These are phyloP conservation scores for Meganola albula DNA, from an alignment of 2,888 invertebrate genomes.

Conservation along the genomic window DNA sequence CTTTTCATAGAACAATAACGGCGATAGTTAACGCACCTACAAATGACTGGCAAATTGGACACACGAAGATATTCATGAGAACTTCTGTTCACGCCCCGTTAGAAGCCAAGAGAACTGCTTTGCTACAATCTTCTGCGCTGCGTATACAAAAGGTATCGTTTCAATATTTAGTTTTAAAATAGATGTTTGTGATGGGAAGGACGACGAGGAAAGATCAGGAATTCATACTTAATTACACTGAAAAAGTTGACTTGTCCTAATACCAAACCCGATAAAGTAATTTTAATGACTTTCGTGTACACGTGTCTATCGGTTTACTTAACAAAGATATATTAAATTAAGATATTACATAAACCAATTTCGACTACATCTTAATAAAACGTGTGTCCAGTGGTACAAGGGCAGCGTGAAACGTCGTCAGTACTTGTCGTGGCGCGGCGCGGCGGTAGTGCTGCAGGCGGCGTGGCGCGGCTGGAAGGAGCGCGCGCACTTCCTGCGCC, in stretches of 20 bases:
- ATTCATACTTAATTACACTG: no score
- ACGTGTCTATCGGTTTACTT: no score
- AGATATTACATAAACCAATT: no score
- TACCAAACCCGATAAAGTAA: no score
- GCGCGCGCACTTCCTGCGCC: conserved; percentile 86
- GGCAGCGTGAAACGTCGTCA: conserved; percentile 81
- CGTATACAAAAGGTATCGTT: conserved; percentile 81
- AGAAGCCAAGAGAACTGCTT: conserved; percentile 85
- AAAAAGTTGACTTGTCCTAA: no score
- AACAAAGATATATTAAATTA: no score
- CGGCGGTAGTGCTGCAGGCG: conserved; percentile 87
- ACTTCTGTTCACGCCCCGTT: conserved; percentile 89
- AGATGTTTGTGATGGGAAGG: no score
- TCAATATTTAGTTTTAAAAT: background rate
- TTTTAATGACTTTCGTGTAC: no score
- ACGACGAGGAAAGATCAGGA: no score
- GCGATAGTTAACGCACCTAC: conserved; percentile 81
- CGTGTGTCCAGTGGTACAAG: conserved; percentile 80
- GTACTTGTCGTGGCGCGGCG: conserved; percentile 80
- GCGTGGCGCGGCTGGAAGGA: conserved; percentile 92
- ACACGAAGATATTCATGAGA: conserved; percentile 90
- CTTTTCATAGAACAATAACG: conserved; percentile 61
- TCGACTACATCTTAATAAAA: no score
- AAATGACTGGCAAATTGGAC: conserved; percentile 93
- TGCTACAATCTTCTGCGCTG: conserved; percentile 83